A percentile compares a stretch with the other conserved stretches of the same genome.
Conservation (phyloP, 1,140 invertebrate species). For the Vanessa tameamea region DNA sequence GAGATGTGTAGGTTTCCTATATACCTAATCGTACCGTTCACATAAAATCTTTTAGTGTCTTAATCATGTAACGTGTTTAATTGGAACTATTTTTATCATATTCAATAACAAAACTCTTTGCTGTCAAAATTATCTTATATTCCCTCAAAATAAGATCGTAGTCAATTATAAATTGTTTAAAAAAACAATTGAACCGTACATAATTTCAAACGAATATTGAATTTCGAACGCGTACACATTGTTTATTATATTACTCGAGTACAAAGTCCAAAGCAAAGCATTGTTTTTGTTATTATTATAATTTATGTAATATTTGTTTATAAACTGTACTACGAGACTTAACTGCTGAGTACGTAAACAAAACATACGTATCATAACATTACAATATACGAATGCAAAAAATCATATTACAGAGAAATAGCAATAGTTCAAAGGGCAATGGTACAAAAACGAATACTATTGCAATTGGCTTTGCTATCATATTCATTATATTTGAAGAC, state of each 20-base stretch:
- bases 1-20: no score
- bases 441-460: background rate
- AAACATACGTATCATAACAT: background rate
- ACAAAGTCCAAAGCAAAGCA: constrained; percentile 1
- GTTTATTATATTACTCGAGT: background rate
- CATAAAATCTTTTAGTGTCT: no score
- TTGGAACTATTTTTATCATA: no score
- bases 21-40: no score
- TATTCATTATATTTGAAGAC: no score
- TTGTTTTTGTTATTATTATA: background rate
- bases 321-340: constrained; percentile 5
- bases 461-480: background rate
- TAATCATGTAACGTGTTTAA: no score
- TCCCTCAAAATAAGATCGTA: no score
- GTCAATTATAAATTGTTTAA: no score
- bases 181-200: no score
- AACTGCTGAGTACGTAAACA: constrained; percentile 14
- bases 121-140: no score
- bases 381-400: background rate
- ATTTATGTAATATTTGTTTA: constrained; percentile 34
- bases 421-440: constrained; percentile 4
- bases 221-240: background rate
- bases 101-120: no score
- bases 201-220: background rate
- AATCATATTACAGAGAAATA: background rate